Percentiles rank a stretch among this genome's conserved stretches.
Evolutionary conservation across 2,888 invertebrate genomes (phyloP).

Genomic region (Ctena decussata): DNA sequence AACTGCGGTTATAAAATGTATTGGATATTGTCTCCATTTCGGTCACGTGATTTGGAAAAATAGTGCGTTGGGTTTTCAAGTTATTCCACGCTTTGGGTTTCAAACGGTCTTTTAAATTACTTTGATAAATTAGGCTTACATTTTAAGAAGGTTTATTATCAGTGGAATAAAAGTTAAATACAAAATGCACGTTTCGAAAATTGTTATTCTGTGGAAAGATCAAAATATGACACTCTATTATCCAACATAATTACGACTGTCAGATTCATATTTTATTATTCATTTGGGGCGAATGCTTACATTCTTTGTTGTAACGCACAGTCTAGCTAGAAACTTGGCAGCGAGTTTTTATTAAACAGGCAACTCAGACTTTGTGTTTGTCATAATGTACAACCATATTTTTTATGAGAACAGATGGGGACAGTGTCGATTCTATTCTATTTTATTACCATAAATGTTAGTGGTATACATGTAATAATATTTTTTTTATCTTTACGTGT

Average conservation of each 20-base stretch:
- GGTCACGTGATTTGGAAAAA: not conserved
- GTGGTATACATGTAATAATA: no score
- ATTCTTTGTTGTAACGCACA: not conserved
- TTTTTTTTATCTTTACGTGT: no score
- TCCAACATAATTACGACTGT: not conserved
- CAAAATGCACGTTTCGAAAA: not conserved
- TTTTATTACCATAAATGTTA: no score
- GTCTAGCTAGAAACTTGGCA: not conserved
- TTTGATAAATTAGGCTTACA: slow-evolving; percentile 14
- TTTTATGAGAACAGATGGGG: no score
- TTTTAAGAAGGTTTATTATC: slow-evolving; percentile 5
- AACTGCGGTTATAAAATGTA: not conserved
- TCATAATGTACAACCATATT: no score
- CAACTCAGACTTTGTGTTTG: no score
- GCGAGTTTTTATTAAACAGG: no score
- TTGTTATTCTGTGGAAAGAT: not conserved
- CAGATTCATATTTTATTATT: slow-evolving; percentile 1
- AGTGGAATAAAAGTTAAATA: not conserved
- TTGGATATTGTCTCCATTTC: not conserved
- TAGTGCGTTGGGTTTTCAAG: slow-evolving; percentile 1
- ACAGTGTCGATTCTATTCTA: no score
- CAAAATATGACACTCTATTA: slow-evolving; percentile 1
- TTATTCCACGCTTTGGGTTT: slow-evolving; percentile 12
- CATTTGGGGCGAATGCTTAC: not conserved
- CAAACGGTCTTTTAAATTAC: slow-evolving; percentile 6